Evolutionary conservation across 2,888 invertebrate species (phyloP).

Genomic region (Tenthredo notha): DNA sequence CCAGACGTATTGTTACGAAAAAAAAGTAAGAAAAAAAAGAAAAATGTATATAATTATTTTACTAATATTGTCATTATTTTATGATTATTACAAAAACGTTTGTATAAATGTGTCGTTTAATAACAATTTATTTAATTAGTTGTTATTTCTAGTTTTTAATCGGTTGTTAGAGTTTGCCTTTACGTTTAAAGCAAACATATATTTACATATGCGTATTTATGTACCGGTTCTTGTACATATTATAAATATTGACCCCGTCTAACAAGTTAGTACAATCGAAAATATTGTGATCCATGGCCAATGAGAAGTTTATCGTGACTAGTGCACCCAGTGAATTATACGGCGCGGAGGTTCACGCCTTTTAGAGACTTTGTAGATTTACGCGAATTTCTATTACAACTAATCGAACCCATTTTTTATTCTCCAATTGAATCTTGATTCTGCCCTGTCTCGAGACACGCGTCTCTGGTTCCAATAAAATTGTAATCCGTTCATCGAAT

Average conservation of each 20-base stretch:
- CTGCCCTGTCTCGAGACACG: neutral
- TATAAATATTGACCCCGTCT: constrained; percentile 65
- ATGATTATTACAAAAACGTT: constrained; percentile 64
- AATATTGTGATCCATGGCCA: constrained; percentile 63
- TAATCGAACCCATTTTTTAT: neutral
- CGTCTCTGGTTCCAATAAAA: neutral
- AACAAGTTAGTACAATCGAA: constrained; percentile 59
- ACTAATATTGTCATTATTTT: constrained; percentile 66
- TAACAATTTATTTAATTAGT: constrained; percentile 70
- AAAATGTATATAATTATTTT: constrained; percentile 63
- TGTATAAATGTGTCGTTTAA: constrained; percentile 70
- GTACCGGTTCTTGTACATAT: constrained; percentile 69
- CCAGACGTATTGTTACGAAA: constrained; percentile 65
- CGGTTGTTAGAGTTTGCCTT: constrained; percentile 22
- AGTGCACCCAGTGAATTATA: constrained; percentile 15
- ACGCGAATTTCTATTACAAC: neutral
- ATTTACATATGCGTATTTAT: constrained; percentile 56
- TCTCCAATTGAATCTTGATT: neutral
- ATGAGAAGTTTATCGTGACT: constrained; percentile 47
- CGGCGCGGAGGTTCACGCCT: neutral
- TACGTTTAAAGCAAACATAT: constrained; percentile 58
- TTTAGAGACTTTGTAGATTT: constrained; percentile 2
- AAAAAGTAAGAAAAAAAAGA: constrained; percentile 45
- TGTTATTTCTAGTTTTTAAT: constrained; percentile 31
- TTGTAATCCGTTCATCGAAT: neutral